Conservation (phyloP, 2,797 vertebrate species). For the Coregonus suidteri region DNA sequence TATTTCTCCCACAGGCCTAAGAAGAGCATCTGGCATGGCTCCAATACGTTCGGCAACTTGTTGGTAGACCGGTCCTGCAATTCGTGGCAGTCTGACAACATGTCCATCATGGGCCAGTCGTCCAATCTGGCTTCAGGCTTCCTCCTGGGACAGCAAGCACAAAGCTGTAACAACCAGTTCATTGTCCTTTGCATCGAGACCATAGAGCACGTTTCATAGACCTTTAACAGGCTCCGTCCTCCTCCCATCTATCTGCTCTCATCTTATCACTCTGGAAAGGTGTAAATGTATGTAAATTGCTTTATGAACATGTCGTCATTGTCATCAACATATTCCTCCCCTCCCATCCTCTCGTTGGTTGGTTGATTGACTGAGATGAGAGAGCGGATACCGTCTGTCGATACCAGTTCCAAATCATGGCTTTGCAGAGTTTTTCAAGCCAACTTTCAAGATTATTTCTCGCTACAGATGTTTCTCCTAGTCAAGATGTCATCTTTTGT, state of each 20-base stretch:
- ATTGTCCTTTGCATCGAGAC: conserved; percentile 94
- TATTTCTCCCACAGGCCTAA: conserved; percentile 79
- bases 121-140: conserved; percentile 74
- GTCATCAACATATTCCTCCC: conserved; percentile 40
- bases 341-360: conserved; percentile 49
- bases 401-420: conserved; percentile 28
- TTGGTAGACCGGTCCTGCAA: conserved; percentile 89
- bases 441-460: neutral
- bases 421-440: neutral
- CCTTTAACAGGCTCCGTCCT: neutral
- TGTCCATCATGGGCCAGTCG: conserved; percentile 84
- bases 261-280: conserved; percentile 62
- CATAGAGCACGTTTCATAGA: conserved; percentile 57
- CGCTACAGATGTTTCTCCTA: neutral
- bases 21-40: conserved; percentile 94
- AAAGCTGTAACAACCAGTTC: conserved; percentile 87
- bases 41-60: conserved; percentile 78
- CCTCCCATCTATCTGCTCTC: conserved; percentile 20
- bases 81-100: conserved; percentile 83
- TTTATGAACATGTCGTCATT: conserved; percentile 17
- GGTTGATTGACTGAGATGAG: conserved; percentile 38
- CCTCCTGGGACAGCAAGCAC: conserved; percentile 84
- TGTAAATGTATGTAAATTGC: conserved; percentile 78
- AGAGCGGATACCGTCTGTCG: conserved; percentile 74
- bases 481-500: conserved; percentile 13